Evolutionary conservation across 2,113 vertebrate genomes (phyloP).

Genomic region (Apaloderma vittatum): DNA sequence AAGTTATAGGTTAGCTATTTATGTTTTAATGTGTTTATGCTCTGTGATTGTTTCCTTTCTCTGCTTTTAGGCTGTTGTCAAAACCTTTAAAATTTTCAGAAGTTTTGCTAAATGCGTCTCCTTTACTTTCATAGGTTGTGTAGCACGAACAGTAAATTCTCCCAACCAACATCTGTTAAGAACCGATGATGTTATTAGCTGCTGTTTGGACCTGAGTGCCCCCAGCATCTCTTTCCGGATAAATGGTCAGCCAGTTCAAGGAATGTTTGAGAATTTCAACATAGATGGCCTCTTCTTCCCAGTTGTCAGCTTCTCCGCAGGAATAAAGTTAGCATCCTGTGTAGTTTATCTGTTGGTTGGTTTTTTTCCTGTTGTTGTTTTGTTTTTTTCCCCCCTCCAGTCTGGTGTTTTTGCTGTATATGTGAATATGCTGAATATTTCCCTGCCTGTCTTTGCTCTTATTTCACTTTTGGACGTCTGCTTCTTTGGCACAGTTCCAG

Average conservation of each 20-base stretch:
- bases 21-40: not conserved
- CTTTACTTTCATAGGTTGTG: slow-evolving; percentile 81
- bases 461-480: not conserved
- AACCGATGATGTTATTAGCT: slow-evolving; percentile 94
- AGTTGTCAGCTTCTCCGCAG: slow-evolving; percentile 94
- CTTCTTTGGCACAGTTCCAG: not conserved
- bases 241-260: slow-evolving; percentile 96
- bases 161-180: slow-evolving; percentile 91
- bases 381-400: not conserved
- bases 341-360: not conserved
- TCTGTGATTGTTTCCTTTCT: not conserved
- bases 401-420: not conserved
- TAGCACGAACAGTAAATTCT: slow-evolving; percentile 91
- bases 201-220: slow-evolving; percentile 93
- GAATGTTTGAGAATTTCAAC: slow-evolving; percentile 99
- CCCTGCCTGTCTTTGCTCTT: not conserved
- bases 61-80: not conserved
- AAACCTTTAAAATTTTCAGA: not conserved
- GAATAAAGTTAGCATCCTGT: slow-evolving; percentile 89
- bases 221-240: slow-evolving; percentile 97
- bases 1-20: not conserved
- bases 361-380: accelerated
- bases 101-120: not conserved
- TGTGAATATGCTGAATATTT: not conserved
- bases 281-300: slow-evolving; percentile 95